Percentiles rank a stretch among this genome's conserved stretches.
Evolutionary conservation across 2,888 invertebrate species (phyloP).

Genomic region (Caenorhabditis sp.): DNA sequence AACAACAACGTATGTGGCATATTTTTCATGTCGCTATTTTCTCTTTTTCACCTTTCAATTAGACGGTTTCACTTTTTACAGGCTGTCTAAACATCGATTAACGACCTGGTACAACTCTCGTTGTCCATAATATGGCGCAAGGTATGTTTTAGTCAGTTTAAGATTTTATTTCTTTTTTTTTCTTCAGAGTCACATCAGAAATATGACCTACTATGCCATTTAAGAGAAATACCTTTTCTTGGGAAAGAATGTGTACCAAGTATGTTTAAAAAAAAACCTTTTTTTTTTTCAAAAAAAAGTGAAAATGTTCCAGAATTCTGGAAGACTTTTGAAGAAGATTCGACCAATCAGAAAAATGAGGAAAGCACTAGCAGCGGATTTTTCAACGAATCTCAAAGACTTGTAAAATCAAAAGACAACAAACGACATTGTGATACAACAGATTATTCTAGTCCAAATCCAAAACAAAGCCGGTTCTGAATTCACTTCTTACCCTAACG

Average conservation of each 20-base stretch:
- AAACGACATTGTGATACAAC: not conserved
- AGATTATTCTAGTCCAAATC: not conserved
- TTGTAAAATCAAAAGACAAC: not conserved
- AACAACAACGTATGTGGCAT: constrained; percentile 15
- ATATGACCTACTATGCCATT: constrained; percentile 24
- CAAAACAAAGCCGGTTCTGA: not conserved
- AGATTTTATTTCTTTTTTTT: not conserved
- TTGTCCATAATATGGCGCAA: not conserved
- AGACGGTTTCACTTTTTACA: not conserved
- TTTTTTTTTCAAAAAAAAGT: not conserved
- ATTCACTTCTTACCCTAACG: too few species aligned
- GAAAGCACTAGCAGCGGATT: not conserved
- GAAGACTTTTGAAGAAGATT: not conserved
- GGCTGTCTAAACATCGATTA: constrained; percentile 16
- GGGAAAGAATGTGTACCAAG: constrained; percentile 37
- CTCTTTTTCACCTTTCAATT: not conserved
- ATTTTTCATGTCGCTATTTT: constrained; percentile 15
- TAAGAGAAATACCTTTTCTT: constrained; percentile 33
- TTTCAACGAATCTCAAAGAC: not conserved
- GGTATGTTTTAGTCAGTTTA: not conserved
- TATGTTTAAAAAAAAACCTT: constrained; percentile 7
- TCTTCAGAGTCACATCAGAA: constrained; percentile 7
- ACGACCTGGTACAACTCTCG: not conserved
- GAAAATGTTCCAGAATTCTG: not conserved
- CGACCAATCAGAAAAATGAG: not conserved